phyloP scores from a whole-genome alignment of 2,113 vertebrate species.

The Hucho hucho region DNA sequence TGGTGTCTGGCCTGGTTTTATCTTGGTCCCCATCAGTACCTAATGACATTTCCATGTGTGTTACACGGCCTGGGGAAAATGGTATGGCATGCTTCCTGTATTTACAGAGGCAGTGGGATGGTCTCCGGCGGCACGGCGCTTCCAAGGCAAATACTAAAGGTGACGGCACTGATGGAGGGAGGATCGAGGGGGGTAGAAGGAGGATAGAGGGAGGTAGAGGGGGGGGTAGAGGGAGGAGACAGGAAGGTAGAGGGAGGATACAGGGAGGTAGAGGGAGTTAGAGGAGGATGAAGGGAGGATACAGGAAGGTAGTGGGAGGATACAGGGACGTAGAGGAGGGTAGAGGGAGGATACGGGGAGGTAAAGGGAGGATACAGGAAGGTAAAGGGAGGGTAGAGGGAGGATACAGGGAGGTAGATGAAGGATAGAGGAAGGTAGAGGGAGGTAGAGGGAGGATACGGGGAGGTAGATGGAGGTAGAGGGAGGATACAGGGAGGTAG shows the following conservation, averaged over 20 bases:
- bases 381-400: no score
- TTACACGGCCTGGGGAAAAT: not conserved
- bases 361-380: no score
- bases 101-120: not conserved
- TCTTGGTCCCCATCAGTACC: not conserved
- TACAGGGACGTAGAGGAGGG: no score
- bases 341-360: no score
- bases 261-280: no score
- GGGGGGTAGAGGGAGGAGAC: not conserved
- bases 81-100: not conserved
- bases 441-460: no score
- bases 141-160: not conserved
- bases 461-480: no score
- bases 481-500: no score
- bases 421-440: no score
- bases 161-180: not conserved
- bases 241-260: not conserved
- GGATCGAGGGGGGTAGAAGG: not conserved
- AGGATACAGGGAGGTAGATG: no score
- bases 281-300: no score
- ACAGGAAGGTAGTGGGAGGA: not conserved
- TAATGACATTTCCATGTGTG: conserved; percentile 1
- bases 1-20: not conserved
- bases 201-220: not conserved
- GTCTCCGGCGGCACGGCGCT: not conserved